Evolutionary conservation across 2,113 vertebrate species (phyloP), one percentile per base, ranked within the genome.

Genomic region (Tricholaema leucomelas): DNA sequence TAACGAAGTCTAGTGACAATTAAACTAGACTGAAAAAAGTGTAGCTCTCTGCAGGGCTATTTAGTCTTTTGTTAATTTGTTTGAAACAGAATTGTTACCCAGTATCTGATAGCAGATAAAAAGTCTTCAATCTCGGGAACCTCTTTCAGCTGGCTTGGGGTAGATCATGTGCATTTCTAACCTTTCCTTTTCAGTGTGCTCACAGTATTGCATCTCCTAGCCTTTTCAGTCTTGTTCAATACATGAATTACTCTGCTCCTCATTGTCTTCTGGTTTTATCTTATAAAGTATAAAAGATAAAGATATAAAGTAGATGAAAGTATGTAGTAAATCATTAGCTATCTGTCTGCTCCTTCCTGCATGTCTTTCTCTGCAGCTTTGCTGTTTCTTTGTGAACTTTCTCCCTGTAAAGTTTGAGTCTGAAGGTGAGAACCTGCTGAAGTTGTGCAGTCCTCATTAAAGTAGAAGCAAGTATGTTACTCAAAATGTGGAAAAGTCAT

Each of bases 31-130:
- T 19, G 91, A 67, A 65, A 67, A 46, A 74, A 40, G 15, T 58
- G 65, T 78, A 76, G 66, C 50, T 81, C 91, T 94, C 92, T 92
- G 59, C 48, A 74, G 44, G 48, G 63, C 42, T 82, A 24, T 58
- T 95, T 91, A 87, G 64, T 33, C 58, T 79, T 86, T 72, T 48
- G 18, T 87, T 70, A 10, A 50, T 44, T 87, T 71, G 82, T 94
- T 93, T 73, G 58, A 96, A 82, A 77, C 21, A 25, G 25, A 79
- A 67, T 95, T 93, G 93, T 93, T 92, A 91, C 9, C n/a, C 50
- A 71, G 77, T 61, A 77, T 78, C 73, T 27, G 35, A 67, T 89
- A 18, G 20, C 28, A 56, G 30, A 63, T 82, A n/a, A 19, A 19
- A 4, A 48, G 52, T 60, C 33, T 42, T 9, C 13, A 33, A 44